phyloP scores from a whole-genome alignment of 2,113 vertebrate genomes.

The Micronycteris hirsuta region DNA sequence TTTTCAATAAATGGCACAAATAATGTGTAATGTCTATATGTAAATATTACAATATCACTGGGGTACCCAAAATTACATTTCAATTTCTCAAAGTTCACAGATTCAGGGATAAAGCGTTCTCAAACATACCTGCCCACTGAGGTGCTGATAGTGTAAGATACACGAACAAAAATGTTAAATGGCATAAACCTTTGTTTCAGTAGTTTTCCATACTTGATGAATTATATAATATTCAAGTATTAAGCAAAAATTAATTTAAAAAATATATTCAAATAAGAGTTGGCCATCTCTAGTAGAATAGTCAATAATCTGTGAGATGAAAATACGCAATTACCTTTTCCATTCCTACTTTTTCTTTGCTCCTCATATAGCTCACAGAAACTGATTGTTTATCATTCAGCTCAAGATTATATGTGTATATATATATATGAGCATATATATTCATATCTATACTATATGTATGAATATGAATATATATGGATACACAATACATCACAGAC shows the following conservation, averaged over 20 bases:
- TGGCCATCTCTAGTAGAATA: neutral
- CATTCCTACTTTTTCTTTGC: neutral
- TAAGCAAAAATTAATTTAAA: neutral
- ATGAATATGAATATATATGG: neutral
- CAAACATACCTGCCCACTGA: neutral
- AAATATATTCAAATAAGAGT: neutral
- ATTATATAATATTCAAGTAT: neutral
- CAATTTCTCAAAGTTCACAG: neutral
- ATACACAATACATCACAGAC: neutral
- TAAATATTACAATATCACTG: neutral
- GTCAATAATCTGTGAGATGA: neutral
- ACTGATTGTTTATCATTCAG: neutral
- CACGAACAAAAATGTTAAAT: neutral
- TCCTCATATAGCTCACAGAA: neutral
- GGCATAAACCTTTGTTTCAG: neutral
- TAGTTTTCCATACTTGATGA: neutral
- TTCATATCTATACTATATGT: too few species aligned
- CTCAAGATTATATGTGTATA: neutral
- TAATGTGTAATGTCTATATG: neutral
- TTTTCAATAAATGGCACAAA: neutral
- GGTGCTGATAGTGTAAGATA: neutral
- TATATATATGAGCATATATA: too few species aligned
- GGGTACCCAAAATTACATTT: neutral
- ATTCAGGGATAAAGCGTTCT: neutral
- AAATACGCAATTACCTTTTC: neutral